Base-by-base conservation (phyloP, 2,113 vertebrate genomes). In the Megaleporinus macrocephalus region DNA sequence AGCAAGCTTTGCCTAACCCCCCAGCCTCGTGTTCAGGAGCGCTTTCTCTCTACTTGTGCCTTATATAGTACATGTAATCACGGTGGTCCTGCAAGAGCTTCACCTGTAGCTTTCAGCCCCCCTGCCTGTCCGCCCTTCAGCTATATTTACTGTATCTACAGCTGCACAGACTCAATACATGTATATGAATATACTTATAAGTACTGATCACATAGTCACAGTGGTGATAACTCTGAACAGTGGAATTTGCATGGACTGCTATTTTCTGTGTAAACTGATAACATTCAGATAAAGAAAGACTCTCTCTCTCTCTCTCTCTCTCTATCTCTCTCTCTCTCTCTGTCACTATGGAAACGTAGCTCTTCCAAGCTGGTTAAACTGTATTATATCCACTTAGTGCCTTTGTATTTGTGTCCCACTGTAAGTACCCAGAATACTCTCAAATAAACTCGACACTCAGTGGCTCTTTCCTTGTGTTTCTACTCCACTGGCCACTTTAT, bases 361-460 rank as follows among this genome's bases (percentile, higher is more conserved):
- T 69, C 49, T 66, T 70, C 27, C 33, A 55, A 61, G 47, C 61
- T 41, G 18, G 16, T 22, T 84, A 47, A 75, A n/a, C 24, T 68
- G 44, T 27, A 30, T 18, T 49, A 29, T 51, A 3, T 20, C 10
- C 5, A 4, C 22, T 63, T 62, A 36, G 27, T 26, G 55, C 26
- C 18, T 73, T 24, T 41, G 79, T 27, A 55, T 76, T 30, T 80
- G 20, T 55, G 16, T 57, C 59, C 80, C 13, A 1, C 5, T 59
- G 65, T 73, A 51, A 73, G 57, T 69, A 73, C 57, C 47, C 30
- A 49, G 22, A 66, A 30, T 59, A 53, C 22, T 55, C 47, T 33
- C 63, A 72, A 84, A 84, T 81, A 84, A 81, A 84, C 2, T 5
- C 18, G 3, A 53, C 2, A 47, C 13, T 47, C 33, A 36, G 6